These are phyloP conservation scores for Pontoporia blainvillei DNA, from an alignment of 2,113 vertebrate genomes.

Conservation along the genomic window DNA sequence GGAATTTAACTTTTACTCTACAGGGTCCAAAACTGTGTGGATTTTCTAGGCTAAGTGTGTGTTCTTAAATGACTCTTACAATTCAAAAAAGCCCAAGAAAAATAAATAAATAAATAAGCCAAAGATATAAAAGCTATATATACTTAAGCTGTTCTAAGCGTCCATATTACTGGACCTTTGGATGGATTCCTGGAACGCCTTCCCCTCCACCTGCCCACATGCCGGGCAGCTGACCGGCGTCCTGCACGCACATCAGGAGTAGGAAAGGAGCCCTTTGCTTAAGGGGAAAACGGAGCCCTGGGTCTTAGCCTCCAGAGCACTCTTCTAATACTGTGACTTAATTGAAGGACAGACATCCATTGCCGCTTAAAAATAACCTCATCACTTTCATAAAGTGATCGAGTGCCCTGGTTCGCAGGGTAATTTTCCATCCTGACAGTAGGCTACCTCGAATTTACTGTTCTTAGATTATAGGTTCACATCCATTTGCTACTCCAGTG, in stretches of 20 bases:
- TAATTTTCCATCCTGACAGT: not conserved
- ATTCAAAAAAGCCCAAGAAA: not conserved
- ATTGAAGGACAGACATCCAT: not conserved
- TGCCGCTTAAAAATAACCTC: not conserved
- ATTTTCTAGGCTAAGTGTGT: not conserved
- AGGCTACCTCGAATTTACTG: not conserved
- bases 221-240: not conserved
- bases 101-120: not conserved
- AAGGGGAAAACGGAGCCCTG: not conserved
- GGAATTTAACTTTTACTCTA: not conserved
- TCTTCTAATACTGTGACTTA: not conserved
- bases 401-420: not conserved
- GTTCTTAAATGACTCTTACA: slow-evolving; percentile 7
- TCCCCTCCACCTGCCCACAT: not conserved
- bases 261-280: not conserved
- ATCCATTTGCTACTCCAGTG: not conserved
- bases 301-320: not conserved
- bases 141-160: not conserved
- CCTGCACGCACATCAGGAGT: not conserved
- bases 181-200: not conserved
- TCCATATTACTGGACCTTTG: not conserved
- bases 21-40: not conserved
- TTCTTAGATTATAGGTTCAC: not conserved
- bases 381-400: not conserved
- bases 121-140: not conserved